Base-by-base conservation (phyloP, 2,113 vertebrate genomes). In the Thermophis baileyi region DNA sequence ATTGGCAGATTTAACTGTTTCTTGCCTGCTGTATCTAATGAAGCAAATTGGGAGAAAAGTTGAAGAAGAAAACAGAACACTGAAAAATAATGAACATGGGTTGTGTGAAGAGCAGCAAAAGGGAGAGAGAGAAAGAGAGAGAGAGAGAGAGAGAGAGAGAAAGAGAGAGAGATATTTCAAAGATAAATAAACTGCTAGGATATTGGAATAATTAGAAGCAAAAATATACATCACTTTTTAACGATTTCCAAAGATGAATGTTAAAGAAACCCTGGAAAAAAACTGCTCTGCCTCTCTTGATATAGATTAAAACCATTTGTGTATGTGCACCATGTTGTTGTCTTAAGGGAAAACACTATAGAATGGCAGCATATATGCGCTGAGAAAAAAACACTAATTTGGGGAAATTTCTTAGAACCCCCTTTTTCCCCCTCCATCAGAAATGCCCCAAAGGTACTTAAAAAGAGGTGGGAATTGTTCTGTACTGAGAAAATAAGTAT, bases 1-100 rank as follows among this genome's bases (percentile, higher is more conserved):
- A 63, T 54, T n/a, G 51, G 18, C 27, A 4, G 35, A 22, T 94
- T 95, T 96, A 96, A 94, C 90, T 91, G 90, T 94, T 94, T 96
- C 93, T 96, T 94, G 91, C 46, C 93, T 57, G 40, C 63, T 81
- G 46, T 51, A 89, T 50, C 30, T 44, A 40, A 47, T 44, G 87
- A 94, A 93, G 94, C 93, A 96, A 93, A 96, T 91, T 95, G 96
- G 7, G 22, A 4, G 53, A 12, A 44, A 44, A 44, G 74, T 81
- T 81, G 85, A 93, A 93, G 91, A 93, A 94, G 92, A 95, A 88
- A 89, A 55, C 90, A 89, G 91, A 95, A 35, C 4, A 49, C 18
- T 88, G 90, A 85, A 95, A 94, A 94, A 44, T 40, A 81, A 81
- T 40, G 35, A 81, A 40, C 35, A 44, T 9, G 18, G 74, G 2